Evolutionary conservation across 2,888 invertebrate genomes (phyloP), one percentile per base, ranked within the genome.

Genomic region (Hoplodrina ambigua): DNA sequence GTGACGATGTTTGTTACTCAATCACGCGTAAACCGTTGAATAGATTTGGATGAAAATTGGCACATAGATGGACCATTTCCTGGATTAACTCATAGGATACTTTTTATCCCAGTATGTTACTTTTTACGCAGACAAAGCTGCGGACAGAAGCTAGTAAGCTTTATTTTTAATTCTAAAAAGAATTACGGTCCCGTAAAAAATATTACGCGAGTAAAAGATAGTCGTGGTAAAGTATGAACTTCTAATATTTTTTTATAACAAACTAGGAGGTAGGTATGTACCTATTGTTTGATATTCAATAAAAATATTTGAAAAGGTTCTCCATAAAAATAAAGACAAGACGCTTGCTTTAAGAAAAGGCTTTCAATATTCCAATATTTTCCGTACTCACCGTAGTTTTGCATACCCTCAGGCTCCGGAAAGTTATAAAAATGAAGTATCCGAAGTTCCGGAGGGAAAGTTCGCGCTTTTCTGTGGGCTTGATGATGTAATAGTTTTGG

Each of bases 351-450:
- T 2, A n/a, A 25, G 33, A n/a, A 52, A 54, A 46, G 13, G 11
- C 19, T 49, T 72, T 59, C n/a, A 49, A 30, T 52, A 15, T n/a
- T 57, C 8, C 10, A 25, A 60, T 49, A 54, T 63, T 44, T 65
- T 53, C 57, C 19, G 50, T 44, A 41, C 11, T 49, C 37, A 8
- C n/a, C 53, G 17, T 25, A 50, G 56, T 52, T 73, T 57, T 41
- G 8, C 33, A 17, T 58, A 73, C 37, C 58, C 55, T 6, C n/a
- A 50, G 25, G 17, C 50, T 30, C n/a, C 15, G n/a, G 66, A 17
- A 59, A 25, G 62, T 68, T 62, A 67, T 80, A 67, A 76, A 76
- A 74, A 56, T 60, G 55, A 75, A 80, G 67, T 44, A 56, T 13
- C 20, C 17, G 8, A 55, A 41, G 19, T 64, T 60, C 20, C 44